Percentiles rank a stretch among this genome's conserved stretches.
Conservation (phyloP, 2,113 vertebrate genomes). For the Rhinolophus sinicus region DNA sequence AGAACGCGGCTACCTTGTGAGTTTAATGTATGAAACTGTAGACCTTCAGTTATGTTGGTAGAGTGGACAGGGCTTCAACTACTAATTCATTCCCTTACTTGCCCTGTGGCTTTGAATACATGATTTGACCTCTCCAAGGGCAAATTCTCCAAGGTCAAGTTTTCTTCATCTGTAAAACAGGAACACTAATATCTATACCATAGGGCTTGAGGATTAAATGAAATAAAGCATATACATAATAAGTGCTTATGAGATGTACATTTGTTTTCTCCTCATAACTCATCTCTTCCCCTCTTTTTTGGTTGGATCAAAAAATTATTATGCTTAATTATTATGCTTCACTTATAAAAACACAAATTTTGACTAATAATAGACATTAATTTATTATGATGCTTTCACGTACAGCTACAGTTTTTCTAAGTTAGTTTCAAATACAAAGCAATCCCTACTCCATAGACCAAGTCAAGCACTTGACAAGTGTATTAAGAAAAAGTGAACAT, state of each 20-base stretch:
- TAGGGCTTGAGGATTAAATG: background rate
- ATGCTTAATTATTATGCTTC: background rate
- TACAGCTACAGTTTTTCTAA: background rate
- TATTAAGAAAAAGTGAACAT: background rate
- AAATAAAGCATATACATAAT: background rate
- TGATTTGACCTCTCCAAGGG: background rate
- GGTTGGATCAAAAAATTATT: background rate
- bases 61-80: background rate
- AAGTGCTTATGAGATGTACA: background rate
- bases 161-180: background rate
- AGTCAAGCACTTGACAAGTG: background rate
- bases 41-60: background rate
- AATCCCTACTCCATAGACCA: background rate
- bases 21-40: background rate
- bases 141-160: background rate
- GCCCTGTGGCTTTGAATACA: background rate
- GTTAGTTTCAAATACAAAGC: background rate
- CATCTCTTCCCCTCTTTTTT: background rate
- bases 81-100: background rate
- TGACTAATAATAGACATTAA: background rate
- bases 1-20: background rate
- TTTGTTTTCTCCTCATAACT: background rate
- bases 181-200: background rate
- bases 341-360: background rate
- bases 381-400: background rate